Percentiles rank a stretch among this genome's conserved stretches.
These are phyloP conservation scores for Cyprinella venusta DNA, from an alignment of 2,797 vertebrate genomes.

Conservation along the genomic window DNA sequence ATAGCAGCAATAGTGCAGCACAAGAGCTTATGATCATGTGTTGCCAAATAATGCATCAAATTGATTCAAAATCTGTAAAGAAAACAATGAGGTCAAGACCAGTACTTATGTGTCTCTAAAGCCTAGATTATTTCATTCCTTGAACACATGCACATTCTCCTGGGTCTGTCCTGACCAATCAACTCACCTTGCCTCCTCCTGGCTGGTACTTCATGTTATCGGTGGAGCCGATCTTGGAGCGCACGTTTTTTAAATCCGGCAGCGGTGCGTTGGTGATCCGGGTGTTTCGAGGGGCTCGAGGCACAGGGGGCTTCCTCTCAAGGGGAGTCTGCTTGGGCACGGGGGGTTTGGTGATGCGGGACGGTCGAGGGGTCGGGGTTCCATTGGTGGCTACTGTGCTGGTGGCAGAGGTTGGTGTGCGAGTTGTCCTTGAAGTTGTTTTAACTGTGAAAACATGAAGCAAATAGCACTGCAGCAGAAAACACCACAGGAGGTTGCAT, in stretches of 20 bases:
- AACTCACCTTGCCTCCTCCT: conserved; percentile 93
- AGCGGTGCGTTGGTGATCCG: conserved; percentile 77
- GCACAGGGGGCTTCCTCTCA: conserved; percentile 78
- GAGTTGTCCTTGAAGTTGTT: conserved; percentile 65
- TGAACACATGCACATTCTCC: not conserved
- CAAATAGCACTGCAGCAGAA: not conserved
- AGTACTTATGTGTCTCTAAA: not conserved
- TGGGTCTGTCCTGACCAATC: not conserved
- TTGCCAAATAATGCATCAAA: conserved; percentile 20
- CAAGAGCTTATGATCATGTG: not conserved
- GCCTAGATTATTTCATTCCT: conserved; percentile 9
- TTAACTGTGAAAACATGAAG: conserved; percentile 41
- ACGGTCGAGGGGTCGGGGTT: conserved; percentile 63
- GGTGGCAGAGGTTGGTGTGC: conserved; percentile 55
- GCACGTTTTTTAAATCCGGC: conserved; percentile 90
- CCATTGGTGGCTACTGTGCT: conserved; percentile 70
- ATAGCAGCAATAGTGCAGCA: conserved; percentile 7
- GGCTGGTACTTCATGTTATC: conserved; percentile 99
- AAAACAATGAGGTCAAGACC: conserved; percentile 2
- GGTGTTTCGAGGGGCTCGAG: conserved; percentile 73
- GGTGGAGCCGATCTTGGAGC: conserved; percentile 97
- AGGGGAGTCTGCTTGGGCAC: conserved; percentile 76
- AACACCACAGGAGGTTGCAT: not conserved
- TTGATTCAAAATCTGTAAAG: conserved; percentile 13
- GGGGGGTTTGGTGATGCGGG: conserved; percentile 80